Base-by-base conservation (phyloP, 2,888 invertebrate genomes). In the Stenoptilia bipunctidactyla region DNA sequence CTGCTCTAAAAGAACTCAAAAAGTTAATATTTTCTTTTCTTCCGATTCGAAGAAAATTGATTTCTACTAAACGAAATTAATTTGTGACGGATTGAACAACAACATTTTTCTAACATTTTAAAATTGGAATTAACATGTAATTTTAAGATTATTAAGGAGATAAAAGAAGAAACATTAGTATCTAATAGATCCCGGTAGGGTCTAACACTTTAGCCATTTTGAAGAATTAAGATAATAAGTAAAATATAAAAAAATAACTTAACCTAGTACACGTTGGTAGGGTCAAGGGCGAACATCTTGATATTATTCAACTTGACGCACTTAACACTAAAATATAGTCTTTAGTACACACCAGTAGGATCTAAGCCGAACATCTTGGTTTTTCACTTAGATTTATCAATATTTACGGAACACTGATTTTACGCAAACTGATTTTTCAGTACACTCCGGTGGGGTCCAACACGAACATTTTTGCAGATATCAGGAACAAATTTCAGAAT, bases 371-470 rank as follows among this genome's bases (percentile, higher is more conserved):
- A 57, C 71, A 71, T 71, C 52, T 63, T 71, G 63, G 51, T 47
- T 55, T 53, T 49, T 52, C 52, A 51, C 49, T 20, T 20, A 20
- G 8, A 20, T 5, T n/a, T 46, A 50, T 47, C 45, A 50, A 48
- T 39, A 48, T 51, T 39, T 44, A 49, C 45, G 47, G 51, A 51
- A 47, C 48, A 54, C n/a, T n/a, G n/a, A n/a, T n/a, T n/a, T n/a
- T n/a, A n/a, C n/a, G n/a, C n/a, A 20, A 20, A 20, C 20, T 20
- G 20, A 44, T 41, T 56, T 47, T 58, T 76, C 57, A 79, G 53
- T 82, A 83, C 52, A 82, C 77, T 62, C 76, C 80, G 40, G 82
- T 80, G 33, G 82, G 82, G 45, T 82, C 82, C 15, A 82, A 61
- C 45, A 67, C 64, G 57, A 72, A 69, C 82, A 79, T 82, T 60